phyloP scores from a whole-genome alignment of 2,797 vertebrate species.

The Nyctibius grandis region DNA sequence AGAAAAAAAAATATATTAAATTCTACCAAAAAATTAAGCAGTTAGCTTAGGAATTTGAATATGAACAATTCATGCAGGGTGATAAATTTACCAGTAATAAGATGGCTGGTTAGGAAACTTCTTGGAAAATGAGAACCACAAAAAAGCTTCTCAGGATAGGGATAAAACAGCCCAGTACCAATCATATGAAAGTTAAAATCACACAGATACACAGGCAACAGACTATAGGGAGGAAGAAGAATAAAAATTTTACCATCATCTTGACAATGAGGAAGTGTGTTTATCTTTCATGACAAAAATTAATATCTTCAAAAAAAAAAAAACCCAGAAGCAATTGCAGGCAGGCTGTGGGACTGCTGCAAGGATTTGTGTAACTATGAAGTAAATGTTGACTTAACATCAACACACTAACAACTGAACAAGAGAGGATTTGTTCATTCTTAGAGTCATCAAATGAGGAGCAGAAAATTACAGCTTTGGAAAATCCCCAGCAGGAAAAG shows the following conservation, averaged over 20 bases:
- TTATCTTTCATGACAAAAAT: neutral
- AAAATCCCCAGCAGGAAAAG: neutral
- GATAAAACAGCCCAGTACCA: neutral
- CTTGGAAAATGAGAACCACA: neutral
- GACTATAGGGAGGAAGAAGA: neutral
- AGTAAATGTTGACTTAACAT: neutral
- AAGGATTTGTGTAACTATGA: neutral
- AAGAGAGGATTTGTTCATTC: neutral
- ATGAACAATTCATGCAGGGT: neutral
- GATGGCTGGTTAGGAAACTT: neutral
- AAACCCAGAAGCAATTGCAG: neutral
- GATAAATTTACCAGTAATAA: neutral
- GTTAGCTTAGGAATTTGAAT: neutral
- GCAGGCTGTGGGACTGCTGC: neutral
- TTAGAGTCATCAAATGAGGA: neutral
- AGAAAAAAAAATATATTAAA: neutral
- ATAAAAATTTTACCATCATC: neutral
- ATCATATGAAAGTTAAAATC: neutral
- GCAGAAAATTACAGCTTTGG: neutral
- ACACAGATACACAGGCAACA: neutral
- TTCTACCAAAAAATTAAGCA: neutral
- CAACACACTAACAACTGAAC: neutral
- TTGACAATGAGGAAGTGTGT: neutral
- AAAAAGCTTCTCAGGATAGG: neutral
- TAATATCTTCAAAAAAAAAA: neutral